Evolutionary conservation across 2,113 vertebrate genomes (phyloP).

Genomic region (Silurus asotus): DNA sequence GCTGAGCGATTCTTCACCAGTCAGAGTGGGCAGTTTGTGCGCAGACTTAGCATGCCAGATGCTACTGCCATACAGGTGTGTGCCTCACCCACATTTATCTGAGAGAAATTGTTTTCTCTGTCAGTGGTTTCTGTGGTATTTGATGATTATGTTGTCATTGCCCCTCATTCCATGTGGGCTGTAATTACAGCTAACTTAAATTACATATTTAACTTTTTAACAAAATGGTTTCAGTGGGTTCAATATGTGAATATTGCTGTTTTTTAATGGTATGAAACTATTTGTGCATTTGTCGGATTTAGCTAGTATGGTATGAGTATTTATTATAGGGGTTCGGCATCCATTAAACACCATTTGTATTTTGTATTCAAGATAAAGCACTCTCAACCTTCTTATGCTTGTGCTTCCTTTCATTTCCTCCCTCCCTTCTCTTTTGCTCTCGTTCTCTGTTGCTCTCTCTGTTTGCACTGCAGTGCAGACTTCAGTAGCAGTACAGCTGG

Average conservation of each 20-base stretch:
- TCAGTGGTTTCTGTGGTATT: neutral
- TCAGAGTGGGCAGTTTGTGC: slow-evolving; percentile 89
- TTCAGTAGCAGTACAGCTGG: slow-evolving; percentile 48
- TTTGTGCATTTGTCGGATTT: slow-evolving; percentile 39
- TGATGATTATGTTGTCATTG: neutral
- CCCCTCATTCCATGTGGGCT: neutral
- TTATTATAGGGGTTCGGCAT: slow-evolving; percentile 24
- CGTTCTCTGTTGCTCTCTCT: neutral
- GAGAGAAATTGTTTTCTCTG: neutral
- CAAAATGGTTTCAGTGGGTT: neutral
- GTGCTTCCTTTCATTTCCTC: neutral
- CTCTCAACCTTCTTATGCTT: neutral
- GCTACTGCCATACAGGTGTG: slow-evolving; percentile 75
- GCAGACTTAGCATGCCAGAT: slow-evolving; percentile 86
- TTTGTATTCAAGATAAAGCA: slow-evolving; percentile 26
- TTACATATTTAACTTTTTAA: slow-evolving; percentile 5
- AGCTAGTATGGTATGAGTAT: neutral
- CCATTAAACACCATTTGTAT: slow-evolving; percentile 31
- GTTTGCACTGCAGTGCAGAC: slow-evolving; percentile 53
- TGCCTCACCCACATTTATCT: slow-evolving; percentile 51
- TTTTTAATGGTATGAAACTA: slow-evolving; percentile 25
- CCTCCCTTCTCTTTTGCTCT: neutral
- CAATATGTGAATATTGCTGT: slow-evolving; percentile 8
- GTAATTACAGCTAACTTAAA: neutral
- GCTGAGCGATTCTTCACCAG: slow-evolving; percentile 87